phyloP scores from a whole-genome alignment of 1,140 invertebrate genomes.

The Halotydeus destructor region DNA sequence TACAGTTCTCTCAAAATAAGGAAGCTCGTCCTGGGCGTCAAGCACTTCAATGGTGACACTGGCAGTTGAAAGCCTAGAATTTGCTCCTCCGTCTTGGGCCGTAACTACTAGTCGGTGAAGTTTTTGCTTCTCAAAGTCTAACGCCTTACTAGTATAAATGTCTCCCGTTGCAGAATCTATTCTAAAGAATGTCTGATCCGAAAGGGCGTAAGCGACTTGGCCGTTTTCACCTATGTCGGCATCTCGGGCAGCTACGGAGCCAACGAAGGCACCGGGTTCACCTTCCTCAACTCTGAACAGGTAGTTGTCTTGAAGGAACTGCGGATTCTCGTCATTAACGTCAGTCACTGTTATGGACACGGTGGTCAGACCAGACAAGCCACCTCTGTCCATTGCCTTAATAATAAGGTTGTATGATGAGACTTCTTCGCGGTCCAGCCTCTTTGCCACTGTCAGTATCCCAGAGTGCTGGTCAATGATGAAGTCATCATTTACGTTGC shows the following conservation, averaged over 20 bases:
- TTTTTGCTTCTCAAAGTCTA: conserved; percentile 62
- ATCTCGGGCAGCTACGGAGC: conserved; percentile 48
- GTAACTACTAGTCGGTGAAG: conserved; percentile 45
- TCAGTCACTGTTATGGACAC: conserved; percentile 71
- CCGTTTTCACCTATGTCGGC: conserved; percentile 48
- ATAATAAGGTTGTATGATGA: conserved; percentile 60
- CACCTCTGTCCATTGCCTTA: conserved; percentile 61
- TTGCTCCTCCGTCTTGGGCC: conserved; percentile 61
- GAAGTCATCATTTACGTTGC: conserved; percentile 65
- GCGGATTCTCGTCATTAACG: conserved; percentile 55
- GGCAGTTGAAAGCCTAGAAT: conserved; percentile 60
- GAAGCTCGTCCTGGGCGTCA: conserved; percentile 63
- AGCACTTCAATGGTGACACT: conserved; percentile 54
- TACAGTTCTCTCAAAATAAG: conserved; percentile 43
- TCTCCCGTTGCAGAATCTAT: background rate
- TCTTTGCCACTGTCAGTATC: conserved; percentile 54
- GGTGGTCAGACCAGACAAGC: conserved; percentile 42
- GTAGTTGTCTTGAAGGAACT: conserved; percentile 56
- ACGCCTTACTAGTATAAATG: conserved; percentile 28
- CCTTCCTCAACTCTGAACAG: conserved; percentile 68
- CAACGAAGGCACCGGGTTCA: conserved; percentile 38
- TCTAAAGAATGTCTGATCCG: conserved; percentile 23
- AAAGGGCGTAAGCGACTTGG: conserved; percentile 38
- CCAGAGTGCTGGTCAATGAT: conserved; percentile 54
- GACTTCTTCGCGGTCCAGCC: conserved; percentile 61